Percentiles rank a stretch among this genome's conserved stretches.
Evolutionary conservation across 1,140 invertebrate species (phyloP).

Genomic region (Bradynema listronoti): DNA sequence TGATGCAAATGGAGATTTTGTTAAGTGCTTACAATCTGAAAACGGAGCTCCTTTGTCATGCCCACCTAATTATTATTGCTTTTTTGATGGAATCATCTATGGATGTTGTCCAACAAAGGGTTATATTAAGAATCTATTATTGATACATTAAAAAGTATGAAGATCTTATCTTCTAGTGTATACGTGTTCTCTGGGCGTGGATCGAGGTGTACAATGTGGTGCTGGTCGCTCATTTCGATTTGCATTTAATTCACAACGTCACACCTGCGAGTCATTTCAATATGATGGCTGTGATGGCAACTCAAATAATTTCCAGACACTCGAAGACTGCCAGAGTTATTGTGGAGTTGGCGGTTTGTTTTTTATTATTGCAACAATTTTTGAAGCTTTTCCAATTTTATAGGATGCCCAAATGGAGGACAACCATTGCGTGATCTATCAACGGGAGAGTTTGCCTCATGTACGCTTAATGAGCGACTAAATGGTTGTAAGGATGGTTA

Average conservation of each 20-base stretch:
- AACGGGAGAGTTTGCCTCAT: conserved; percentile 47
- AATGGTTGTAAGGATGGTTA: conserved; percentile 43
- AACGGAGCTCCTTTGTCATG: conserved; percentile 39
- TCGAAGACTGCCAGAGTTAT: conserved; percentile 44
- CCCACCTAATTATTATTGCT: conserved; percentile 39
- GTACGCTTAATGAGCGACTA: conserved; percentile 23
- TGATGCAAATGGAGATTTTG: conserved; percentile 48
- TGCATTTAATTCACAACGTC: conserved; percentile 49
- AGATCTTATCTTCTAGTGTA: conserved; percentile 31
- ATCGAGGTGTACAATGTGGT: conserved; percentile 54
- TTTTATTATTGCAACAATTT: not conserved
- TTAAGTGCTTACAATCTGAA: conserved; percentile 36
- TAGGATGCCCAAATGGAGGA: conserved; percentile 54
- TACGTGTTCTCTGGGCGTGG: conserved; percentile 49
- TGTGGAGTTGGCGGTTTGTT: conserved; percentile 38
- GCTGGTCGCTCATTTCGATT: conserved; percentile 53
- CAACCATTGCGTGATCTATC: conserved; percentile 45
- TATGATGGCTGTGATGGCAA: conserved; percentile 49
- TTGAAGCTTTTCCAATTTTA: conserved; percentile 5
- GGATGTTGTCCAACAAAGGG: conserved; percentile 44
- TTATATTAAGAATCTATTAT: not conserved
- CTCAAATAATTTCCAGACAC: conserved; percentile 41
- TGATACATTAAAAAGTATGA: not conserved
- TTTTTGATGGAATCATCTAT: conserved; percentile 32
- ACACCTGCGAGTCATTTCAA: conserved; percentile 46